phyloP scores from a whole-genome alignment of 1,140 invertebrate species.

The Diuraphis noxia region DNA sequence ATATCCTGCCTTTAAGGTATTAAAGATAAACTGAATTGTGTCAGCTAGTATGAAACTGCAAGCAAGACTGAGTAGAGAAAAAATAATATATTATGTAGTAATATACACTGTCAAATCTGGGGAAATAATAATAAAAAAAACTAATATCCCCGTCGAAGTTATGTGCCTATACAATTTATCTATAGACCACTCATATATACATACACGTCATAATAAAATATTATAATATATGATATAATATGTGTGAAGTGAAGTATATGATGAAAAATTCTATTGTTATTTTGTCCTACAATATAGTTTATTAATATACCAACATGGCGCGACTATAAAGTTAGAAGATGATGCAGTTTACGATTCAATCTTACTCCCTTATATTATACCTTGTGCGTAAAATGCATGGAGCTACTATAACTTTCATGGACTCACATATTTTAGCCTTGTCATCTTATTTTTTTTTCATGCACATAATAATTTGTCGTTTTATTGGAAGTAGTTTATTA shows the following conservation, averaged over 20 bases:
- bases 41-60: background rate
- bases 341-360: background rate
- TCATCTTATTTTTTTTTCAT: background rate
- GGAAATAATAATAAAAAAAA: background rate
- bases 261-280: background rate
- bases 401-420: background rate
- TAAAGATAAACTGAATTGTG: slow-evolving; percentile 7
- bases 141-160: background rate
- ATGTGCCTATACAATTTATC: background rate
- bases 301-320: background rate
- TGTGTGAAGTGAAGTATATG: background rate
- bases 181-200: background rate
- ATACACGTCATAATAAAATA: background rate
- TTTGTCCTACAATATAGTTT: background rate
- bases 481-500: background rate
- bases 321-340: background rate
- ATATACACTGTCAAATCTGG: background rate
- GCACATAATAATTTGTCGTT: background rate
- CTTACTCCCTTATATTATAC: background rate
- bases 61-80: background rate
- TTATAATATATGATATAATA: background rate
- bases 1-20: background rate
- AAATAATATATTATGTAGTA: background rate
- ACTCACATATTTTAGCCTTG: background rate
- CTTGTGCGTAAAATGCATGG: background rate